Evolutionary conservation across 2,113 vertebrate genomes (phyloP), one percentile per base, ranked within the genome.

Genomic region (Python bivittatus): DNA sequence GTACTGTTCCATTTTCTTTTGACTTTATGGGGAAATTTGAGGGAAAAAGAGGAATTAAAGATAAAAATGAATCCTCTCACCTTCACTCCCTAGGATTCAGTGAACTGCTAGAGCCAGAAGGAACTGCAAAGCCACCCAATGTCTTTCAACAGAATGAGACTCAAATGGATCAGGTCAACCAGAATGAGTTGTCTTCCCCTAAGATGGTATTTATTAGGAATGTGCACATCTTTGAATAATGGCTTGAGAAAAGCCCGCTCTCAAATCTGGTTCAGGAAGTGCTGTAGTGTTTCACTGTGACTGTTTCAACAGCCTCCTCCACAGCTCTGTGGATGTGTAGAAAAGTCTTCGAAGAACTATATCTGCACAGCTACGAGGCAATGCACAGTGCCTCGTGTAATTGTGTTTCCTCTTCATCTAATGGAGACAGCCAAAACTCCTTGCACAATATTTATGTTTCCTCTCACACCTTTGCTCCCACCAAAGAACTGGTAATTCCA

Each of bases 391-490:
- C 20, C 72, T 22, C 17, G 68, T 20, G 33, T n/a, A 38, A 1
- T 9, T 38, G 33, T 10, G 7, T 22, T 42, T 17, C n/a, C 33
- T 79, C 17, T 79, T 79, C 3, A 10, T 7, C 17, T 10, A 38
- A 23, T 2, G 6, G 15, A 38, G n/a, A 20, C 72, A 8, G 33
- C 33, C 17, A 79, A 79, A 79, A 33, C 33, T 42, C 6, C 33
- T 22, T 42, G 72, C 17, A 23, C 33, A 42, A 22, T 97, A 97
- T 96, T 98, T 96, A 96, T 95, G 95, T 95, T 97, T 97, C 94
- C 91, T 93, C 84, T 91, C 91, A 72, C 33, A 29, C n/a, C 23
- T 96, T 95, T 93, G 92, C 92, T 85, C 1, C 0, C 90, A 92
- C 87, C 72, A 52, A 93, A 96, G 95, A 96, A 97, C 48, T 92